A percentile compares a stretch with the other conserved stretches of the same genome.
These are phyloP conservation scores for Caenorhabditis panamensis DNA, from an alignment of 2,888 invertebrate species.

Conservation along the genomic window DNA sequence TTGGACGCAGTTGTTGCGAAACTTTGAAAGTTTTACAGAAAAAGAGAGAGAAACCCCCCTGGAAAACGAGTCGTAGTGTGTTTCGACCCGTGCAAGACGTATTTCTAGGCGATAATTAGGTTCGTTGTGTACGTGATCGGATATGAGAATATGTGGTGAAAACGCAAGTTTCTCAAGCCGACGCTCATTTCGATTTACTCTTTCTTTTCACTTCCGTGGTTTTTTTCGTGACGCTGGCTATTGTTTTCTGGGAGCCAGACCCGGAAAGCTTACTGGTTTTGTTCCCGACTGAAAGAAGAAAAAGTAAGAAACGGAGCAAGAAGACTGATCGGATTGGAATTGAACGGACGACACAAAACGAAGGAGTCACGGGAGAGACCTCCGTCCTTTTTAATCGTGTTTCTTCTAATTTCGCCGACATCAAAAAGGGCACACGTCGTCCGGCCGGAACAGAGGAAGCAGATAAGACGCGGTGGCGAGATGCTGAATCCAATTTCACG, in stretches of 20 bases:
- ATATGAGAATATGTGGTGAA: background rate
- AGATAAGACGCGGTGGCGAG: constrained; percentile 2
- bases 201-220: background rate
- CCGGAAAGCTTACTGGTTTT: background rate
- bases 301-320: background rate
- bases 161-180: constrained; percentile 20
- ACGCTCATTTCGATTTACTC: constrained; percentile 12
- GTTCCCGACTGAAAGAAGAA: background rate
- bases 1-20: background rate
- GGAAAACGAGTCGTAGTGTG: constrained; percentile 1
- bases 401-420: constrained; percentile 5
- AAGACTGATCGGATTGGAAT: constrained; percentile 12
- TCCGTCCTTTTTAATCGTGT: constrained; percentile 2
- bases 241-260: constrained; percentile 11
- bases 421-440: constrained; percentile 19
- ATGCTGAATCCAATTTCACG: constrained; percentile 12
- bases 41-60: constrained; percentile 1
- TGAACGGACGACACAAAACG: constrained; percentile 15
- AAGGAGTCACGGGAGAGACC: no score
- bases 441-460: background rate
- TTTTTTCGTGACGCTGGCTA: background rate
- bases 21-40: background rate
- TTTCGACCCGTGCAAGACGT: background rate
- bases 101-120: constrained; percentile 24
- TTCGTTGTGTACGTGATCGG: constrained; percentile 18